Evolutionary conservation across 2,113 vertebrate species (phyloP), one percentile per base, ranked within the genome.

Genomic region (Vombatus ursinus): DNA sequence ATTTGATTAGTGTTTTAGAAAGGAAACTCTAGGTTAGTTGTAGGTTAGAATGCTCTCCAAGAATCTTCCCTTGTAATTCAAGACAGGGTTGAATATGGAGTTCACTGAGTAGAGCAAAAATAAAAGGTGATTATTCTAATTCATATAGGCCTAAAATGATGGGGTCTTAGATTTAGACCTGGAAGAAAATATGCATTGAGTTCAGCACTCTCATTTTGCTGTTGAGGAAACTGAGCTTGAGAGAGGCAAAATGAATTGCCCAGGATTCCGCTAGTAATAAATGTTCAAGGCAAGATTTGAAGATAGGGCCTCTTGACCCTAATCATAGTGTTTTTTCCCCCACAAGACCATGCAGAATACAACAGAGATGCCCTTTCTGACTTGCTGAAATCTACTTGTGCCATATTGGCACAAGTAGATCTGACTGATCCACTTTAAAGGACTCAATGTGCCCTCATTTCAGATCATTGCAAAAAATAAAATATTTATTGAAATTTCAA

Each of bases 1-100:
- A 16, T 50, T 92, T 93, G 51, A 53, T 95, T 51, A 52, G 28
- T 49, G 26, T 94, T 94, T 94, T 51, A 89, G 92, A 91, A 96
- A 90, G 89, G 3, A 68, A 96, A 93, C 11, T 37, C 90, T 91
- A 47, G 12, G 52, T 54, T 10, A 84, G 22, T 37, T 16, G 28
- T 37, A 37, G 61, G 31, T 19, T 50, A 95, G 25, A 52, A 37
- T 26, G 24, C 19, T 93, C 93, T 94, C 57, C 68, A 91, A 50
- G 44, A 28, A 89, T 84, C 50, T 94, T 57, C 48, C 31, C 89
- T 10, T 37, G 28, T 23, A 57, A 89, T 97, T 77, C 52, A 61
- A 90, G 91, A 52, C 25, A 50, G 47, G 61, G 28, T 44, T 52
- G 11, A 92, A 91, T 84, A 48, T 23, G 89, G 94, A 54, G 3